These are phyloP conservation scores for Drosophila lacteicornis DNA, from an alignment of 1,140 invertebrate species.

Conservation along the genomic window DNA sequence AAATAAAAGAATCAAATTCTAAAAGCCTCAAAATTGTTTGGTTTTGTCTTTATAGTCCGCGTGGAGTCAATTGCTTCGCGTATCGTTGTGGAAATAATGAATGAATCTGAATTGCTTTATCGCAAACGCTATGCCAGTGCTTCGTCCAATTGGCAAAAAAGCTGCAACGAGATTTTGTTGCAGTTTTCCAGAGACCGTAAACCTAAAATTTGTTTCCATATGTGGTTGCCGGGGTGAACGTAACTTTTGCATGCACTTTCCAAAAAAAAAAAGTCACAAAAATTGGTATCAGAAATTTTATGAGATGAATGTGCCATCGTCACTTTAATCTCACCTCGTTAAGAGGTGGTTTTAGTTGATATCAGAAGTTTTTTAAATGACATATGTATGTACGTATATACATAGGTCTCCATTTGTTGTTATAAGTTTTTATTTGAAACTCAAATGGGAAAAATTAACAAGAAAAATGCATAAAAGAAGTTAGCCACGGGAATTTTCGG, in stretches of 20 bases:
- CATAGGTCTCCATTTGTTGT: no score
- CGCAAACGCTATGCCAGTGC: slow-evolving; percentile 11
- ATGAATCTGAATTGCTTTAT: slow-evolving; percentile 56
- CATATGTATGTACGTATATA: no score
- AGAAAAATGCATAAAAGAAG: no score
- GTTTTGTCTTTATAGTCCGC: slow-evolving; percentile 29
- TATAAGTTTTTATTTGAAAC: no score
- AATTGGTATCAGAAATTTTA: no score
- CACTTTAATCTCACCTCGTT: no score
- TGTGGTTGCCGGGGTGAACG: slow-evolving; percentile 22
- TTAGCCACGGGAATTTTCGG: no score
- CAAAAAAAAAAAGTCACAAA: slow-evolving; percentile 1
- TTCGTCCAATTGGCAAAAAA: slow-evolving; percentile 48
- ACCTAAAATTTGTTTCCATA: not conserved
- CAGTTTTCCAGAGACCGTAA: slow-evolving; percentile 50
- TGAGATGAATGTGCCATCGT: no score
- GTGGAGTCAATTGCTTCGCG: slow-evolving; percentile 42
- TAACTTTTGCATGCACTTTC: slow-evolving; percentile 33
- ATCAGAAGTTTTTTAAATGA: no score
- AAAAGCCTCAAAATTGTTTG: slow-evolving; percentile 63
- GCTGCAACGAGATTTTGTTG: slow-evolving; percentile 55
- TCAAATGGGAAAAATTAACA: no score
- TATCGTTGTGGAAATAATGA: slow-evolving; percentile 74
- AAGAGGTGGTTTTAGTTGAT: no score
- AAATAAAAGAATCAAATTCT: slow-evolving; percentile 35